Percentiles rank a stretch among this genome's conserved stretches.
Evolutionary conservation across 2,888 invertebrate genomes (phyloP).

Genomic region (Troides oblongomaculatus): DNA sequence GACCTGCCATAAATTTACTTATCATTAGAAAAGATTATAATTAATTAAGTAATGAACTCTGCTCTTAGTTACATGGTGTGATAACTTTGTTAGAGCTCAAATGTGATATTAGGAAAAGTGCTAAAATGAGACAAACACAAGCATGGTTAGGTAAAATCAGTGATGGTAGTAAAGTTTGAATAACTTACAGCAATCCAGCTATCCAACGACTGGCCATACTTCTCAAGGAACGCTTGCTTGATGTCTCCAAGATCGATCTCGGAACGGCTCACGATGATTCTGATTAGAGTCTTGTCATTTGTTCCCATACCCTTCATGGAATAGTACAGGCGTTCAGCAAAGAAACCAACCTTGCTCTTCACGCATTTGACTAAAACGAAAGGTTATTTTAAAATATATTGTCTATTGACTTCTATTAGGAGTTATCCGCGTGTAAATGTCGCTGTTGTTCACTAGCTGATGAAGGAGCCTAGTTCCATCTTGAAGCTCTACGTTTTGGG

Average conservation of each 20-base stretch:
- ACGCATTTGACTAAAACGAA: slow-evolving; percentile 88
- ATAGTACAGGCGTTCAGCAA: slow-evolving; percentile 93
- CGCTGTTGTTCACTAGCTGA: too few relatives aligned
- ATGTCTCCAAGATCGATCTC: slow-evolving; percentile 96
- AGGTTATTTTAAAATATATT: background rate
- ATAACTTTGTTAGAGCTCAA: background rate
- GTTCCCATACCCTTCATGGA: slow-evolving; percentile 95
- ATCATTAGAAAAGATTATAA: background rate
- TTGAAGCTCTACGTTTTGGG: too few relatives aligned
- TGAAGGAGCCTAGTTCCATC: too few relatives aligned
- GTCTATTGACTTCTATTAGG: background rate
- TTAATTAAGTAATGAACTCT: background rate
- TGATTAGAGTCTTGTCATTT: slow-evolving; percentile 94
- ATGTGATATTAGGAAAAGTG: slow-evolving; percentile 7
- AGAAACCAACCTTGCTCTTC: slow-evolving; percentile 94
- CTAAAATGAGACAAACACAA: slow-evolving; percentile 23
- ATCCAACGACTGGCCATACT: slow-evolving; percentile 90
- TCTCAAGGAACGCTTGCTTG: slow-evolving; percentile 92
- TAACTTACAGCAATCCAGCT: slow-evolving; percentile 91
- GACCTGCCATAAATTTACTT: too few relatives aligned
- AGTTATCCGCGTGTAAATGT: too few relatives aligned
- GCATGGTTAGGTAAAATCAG: slow-evolving; percentile 28
- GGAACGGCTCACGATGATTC: slow-evolving; percentile 93
- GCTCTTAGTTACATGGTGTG: background rate
- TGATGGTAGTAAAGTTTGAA: slow-evolving; percentile 22